Conservation (phyloP, 1,140 invertebrate species). For the Polyergus mexicanus region DNA sequence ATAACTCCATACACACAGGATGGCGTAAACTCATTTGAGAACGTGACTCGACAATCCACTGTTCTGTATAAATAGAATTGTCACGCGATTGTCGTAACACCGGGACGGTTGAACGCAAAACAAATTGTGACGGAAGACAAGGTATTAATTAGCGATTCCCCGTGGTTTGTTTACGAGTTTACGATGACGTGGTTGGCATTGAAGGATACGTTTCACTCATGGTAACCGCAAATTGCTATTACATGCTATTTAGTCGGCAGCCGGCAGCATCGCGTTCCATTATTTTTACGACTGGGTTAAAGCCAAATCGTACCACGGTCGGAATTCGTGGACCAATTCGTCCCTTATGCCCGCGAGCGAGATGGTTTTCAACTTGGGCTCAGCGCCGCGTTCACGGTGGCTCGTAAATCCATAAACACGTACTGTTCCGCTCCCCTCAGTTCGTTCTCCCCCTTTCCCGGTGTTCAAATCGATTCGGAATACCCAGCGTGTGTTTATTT, state of each 20-base stretch:
- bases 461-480: constrained; percentile 1
- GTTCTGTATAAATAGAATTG: constrained; percentile 67
- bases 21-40: constrained; percentile 57
- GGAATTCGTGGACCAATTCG: constrained; percentile 79
- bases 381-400: background rate
- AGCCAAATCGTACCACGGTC: constrained; percentile 77
- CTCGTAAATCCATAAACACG: constrained; percentile 36
- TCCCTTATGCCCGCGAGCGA: constrained; percentile 70
- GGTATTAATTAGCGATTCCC: constrained; percentile 72
- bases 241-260: constrained; percentile 83
- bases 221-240: constrained; percentile 77
- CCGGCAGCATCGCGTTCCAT: constrained; percentile 79
- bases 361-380: constrained; percentile 69
- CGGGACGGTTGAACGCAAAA: constrained; percentile 64
- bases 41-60: constrained; percentile 58
- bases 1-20: constrained; percentile 27
- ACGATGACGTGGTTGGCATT: constrained; percentile 64
- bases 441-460: no score
- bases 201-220: constrained; percentile 69
- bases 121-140: constrained; percentile 67
- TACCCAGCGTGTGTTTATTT: constrained; percentile 3
- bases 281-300: constrained; percentile 84
- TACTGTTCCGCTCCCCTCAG: background rate
- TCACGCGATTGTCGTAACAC: constrained; percentile 69
- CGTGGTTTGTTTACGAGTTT: constrained; percentile 66